These are phyloP conservation scores for Brachyistius frenatus DNA, from an alignment of 2,113 vertebrate genomes.

Conservation along the genomic window DNA sequence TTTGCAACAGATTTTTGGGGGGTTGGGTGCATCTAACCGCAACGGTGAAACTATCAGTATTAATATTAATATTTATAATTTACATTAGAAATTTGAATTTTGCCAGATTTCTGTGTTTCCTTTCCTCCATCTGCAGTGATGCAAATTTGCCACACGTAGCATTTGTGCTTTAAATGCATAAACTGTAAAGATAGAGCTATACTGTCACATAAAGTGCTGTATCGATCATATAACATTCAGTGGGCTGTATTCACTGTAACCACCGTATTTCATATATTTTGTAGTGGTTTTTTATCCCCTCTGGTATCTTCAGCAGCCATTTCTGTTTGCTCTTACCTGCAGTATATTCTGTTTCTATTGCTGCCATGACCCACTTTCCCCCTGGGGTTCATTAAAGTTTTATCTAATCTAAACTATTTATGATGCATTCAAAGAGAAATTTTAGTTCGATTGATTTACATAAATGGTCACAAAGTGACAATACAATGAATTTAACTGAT, in stretches of 20 bases:
- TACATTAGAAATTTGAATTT: slow-evolving; percentile 17
- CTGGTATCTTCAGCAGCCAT: slow-evolving; percentile 20
- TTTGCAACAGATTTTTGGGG: slow-evolving; percentile 22
- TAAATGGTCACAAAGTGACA: slow-evolving; percentile 21
- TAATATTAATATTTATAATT: slow-evolving; percentile 34
- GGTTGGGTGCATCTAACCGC: slow-evolving; percentile 8
- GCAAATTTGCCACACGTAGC: slow-evolving; percentile 21
- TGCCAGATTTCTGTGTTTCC: slow-evolving; percentile 4
- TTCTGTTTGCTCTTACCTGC: slow-evolving; percentile 56
- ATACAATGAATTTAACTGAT: slow-evolving; percentile 10
- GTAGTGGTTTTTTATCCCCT: slow-evolving; percentile 12
- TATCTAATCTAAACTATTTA: slow-evolving; percentile 66
- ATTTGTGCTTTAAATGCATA: slow-evolving; percentile 32
- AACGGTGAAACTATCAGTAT: slow-evolving; percentile 29
- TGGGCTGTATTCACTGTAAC: neutral
- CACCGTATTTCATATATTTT: neutral
- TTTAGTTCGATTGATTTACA: slow-evolving; percentile 47
- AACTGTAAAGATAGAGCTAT: neutral
- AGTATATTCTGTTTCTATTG: slow-evolving; percentile 41
- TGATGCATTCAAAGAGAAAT: slow-evolving; percentile 47
- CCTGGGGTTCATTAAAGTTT: slow-evolving; percentile 75
- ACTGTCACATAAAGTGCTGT: too few species aligned
- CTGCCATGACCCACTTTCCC: slow-evolving; percentile 73
- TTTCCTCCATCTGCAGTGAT: slow-evolving; percentile 17
- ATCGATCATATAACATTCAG: neutral